Evolutionary conservation across 1,140 invertebrate genomes (phyloP), one percentile per base, ranked within the genome.

Genomic region (Carcinoscorpius rotundicauda): DNA sequence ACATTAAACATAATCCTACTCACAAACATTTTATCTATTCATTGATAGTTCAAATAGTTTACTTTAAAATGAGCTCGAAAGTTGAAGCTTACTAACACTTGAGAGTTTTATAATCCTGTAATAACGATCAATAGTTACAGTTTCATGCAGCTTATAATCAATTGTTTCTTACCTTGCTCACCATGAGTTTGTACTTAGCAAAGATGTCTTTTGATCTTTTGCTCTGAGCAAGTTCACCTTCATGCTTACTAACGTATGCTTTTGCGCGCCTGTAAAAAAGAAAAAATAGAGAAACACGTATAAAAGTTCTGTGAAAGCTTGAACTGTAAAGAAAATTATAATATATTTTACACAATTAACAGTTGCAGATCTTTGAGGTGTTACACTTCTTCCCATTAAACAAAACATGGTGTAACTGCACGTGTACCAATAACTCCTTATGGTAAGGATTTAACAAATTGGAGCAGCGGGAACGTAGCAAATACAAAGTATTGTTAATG

Each of bases 141-240:
- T 29, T 29, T 0, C 0, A 29, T 29, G 29, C 29, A 29, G 29
- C 29, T 29, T 29, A 29, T 29, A 29, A 29, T 29, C 29, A 29
- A 29, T 29, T 29, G 29, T 29, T 29, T 71, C 72, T 73, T 66
- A 91, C 88, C 74, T 87, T 85, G 59, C 83, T 81, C 52, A 89
- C 73, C 62, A 88, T 76, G 71, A 93, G 86, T 70, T 88, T 88
- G 75, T 86, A 86, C 70, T 88, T 81, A 48, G 88, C 87, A 66
- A 93, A 82, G 66, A 90, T 86, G 75, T 95, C 91, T 71, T 84
- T 84, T 0, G 91, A 93, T 71, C 76, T 79, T 82, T 89, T 77
- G 81, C 86, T 89, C 75, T 92, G 88, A n/a, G 92, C 91, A 62
- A 97, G 80, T 68, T 86, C 87, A 3, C 91, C 92, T 76, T 97